Evolutionary conservation across 2,888 invertebrate genomes (phyloP).

Genomic region (Cloeon dipterum): DNA sequence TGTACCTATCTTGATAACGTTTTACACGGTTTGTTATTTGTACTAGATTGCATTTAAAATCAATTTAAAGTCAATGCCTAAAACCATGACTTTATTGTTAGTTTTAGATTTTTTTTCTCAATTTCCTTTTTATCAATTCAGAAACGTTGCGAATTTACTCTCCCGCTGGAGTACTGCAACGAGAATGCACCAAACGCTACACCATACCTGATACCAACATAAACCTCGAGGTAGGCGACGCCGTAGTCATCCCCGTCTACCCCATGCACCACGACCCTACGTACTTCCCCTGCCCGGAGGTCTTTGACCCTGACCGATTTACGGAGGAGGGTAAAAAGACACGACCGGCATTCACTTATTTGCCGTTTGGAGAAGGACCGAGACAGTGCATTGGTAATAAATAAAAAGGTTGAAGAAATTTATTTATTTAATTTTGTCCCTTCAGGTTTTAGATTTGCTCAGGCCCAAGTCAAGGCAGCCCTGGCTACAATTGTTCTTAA

Average conservation of each 20-base stretch:
- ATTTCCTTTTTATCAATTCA: too few species aligned
- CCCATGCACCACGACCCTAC: slow-evolving; percentile 4
- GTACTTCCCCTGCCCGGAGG: slow-evolving; percentile 5
- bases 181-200: slow-evolving; percentile 2
- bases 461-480: slow-evolving; percentile 3
- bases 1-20: neutral
- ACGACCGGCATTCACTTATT: slow-evolving; percentile 26
- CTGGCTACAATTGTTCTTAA: slow-evolving; percentile 2
- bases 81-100: too few species aligned
- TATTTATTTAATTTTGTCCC: too few species aligned
- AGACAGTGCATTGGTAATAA: slow-evolving; percentile 27
- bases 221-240: slow-evolving; percentile 1
- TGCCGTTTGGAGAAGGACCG: slow-evolving; percentile 33
- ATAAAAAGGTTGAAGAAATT: neutral
- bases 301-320: slow-evolving; percentile 35
- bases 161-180: slow-evolving; percentile 1
- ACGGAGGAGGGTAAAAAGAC: slow-evolving; percentile 24
- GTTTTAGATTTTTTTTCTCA: too few species aligned
- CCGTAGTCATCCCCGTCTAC: slow-evolving; percentile 3
- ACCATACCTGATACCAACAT: neutral
- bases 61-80: too few species aligned
- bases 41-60: too few species aligned
- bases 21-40: too few species aligned
- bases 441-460: slow-evolving; percentile 2
- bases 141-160: slow-evolving; percentile 5